Base-by-base conservation (phyloP, 2,113 vertebrate genomes). In the Malaclemys terrapin region DNA sequence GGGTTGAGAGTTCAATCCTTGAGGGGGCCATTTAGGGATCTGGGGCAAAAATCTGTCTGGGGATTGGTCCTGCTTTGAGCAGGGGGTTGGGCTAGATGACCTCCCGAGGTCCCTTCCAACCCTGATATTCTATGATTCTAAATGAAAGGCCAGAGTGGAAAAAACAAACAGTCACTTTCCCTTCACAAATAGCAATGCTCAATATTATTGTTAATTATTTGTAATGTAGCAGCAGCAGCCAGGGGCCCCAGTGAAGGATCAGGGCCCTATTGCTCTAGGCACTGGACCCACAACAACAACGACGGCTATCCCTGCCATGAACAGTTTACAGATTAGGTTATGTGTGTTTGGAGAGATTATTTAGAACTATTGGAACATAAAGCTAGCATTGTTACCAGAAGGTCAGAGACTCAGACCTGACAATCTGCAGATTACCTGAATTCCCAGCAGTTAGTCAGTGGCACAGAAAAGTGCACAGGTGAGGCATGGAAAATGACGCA, bases 101-200 rank as follows among this genome's bases (percentile, higher is more conserved):
- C 45, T 45, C 45, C 45, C 45, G 45, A 45, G 45, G 45, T 45
- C 45, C 45, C 45, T 45, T 45, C 45, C 45, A 45, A 45, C 45
- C 45, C 45, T 45, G 45, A 45, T 45, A 45, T 45, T 45, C 45
- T 45, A 45, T 45, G 45, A 45, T 45, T 45, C 45, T 13, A 92
- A 88, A 45, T 7, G 24, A 72, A 59, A 35, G 49, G 59, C 59
- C 47, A 83, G 49, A 80, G 72, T 47, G 50, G 52, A 53, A 57
- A 10, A 47, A 38, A 0, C 0, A 47, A 38, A 0, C 0, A 85
- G 24, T 1, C 25, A 13, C 24, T 59, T 17, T 17, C 22, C 49
- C 45, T 52, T 12, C 47, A 49, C 16, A 42, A 89, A 83, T 2
- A 12, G 50, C 53, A 78, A 59, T 12, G 4, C 19, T 53, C 27